Evolutionary conservation across 2,888 invertebrate species (phyloP).

Genomic region (Melinaea marsaeus): DNA sequence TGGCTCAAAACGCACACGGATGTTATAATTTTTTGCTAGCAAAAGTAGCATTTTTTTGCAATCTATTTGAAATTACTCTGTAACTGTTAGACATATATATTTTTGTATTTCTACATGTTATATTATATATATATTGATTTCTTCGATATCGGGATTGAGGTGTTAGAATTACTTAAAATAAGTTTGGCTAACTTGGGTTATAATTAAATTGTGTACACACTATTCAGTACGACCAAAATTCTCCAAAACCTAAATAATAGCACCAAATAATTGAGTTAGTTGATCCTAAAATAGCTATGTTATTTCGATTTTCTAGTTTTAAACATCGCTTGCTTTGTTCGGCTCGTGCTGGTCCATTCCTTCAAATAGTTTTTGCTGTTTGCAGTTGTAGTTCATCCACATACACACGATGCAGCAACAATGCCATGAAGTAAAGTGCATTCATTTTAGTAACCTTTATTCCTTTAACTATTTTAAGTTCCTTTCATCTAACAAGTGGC

Average conservation of each 20-base stretch:
- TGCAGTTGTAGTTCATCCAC: neutral
- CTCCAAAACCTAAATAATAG: neutral
- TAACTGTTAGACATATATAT: neutral
- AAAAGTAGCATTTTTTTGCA: neutral
- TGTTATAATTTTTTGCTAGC: neutral
- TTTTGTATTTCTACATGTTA: neutral
- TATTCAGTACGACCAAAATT: neutral
- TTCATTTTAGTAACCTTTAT: neutral
- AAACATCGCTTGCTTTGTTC: constrained; percentile 8
- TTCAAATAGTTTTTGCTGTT: constrained; percentile 21
- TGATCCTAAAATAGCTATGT: constrained; percentile 4
- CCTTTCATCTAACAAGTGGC: neutral
- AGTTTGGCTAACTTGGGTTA: neutral
- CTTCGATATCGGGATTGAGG: neutral
- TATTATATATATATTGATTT: neutral
- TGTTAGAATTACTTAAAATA: neutral
- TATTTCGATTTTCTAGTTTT: constrained; percentile 8
- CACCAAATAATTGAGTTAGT: constrained; percentile 5
- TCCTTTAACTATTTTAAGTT: neutral
- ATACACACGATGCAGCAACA: neutral
- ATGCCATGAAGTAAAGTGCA: neutral
- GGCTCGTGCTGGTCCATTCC: constrained; percentile 7
- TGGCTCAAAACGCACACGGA: constrained; percentile 4
- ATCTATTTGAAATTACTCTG: constrained; percentile 9
- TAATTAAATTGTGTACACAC: neutral